phyloP scores from a whole-genome alignment of 2,113 vertebrate genomes.

The Delphinus delphis region DNA sequence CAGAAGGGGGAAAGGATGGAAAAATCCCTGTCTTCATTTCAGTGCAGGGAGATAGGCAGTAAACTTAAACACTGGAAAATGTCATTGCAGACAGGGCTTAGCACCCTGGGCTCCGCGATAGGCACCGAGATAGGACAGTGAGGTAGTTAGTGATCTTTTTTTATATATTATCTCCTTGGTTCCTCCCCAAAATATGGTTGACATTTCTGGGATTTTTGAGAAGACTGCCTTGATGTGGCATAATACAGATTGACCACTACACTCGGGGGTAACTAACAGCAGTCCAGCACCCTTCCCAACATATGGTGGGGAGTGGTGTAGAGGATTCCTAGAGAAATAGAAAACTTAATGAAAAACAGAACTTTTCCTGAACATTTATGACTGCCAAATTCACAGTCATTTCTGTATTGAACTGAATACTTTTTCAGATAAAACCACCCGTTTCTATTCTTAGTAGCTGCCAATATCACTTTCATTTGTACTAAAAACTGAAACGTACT shows the following conservation, averaged over 20 bases:
- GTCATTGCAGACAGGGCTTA: not conserved
- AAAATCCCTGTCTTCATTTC: not conserved
- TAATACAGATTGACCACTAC: not conserved
- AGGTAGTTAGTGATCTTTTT: not conserved
- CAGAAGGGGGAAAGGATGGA: not conserved
- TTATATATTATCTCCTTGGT: not conserved
- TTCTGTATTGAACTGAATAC: conserved; percentile 46
- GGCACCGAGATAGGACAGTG: not conserved
- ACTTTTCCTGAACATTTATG: not conserved
- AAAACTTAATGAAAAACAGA: conserved; percentile 67
- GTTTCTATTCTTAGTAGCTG: conserved; percentile 60
- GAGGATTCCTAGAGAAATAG: conserved; percentile 56
- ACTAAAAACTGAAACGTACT: conserved; percentile 9
- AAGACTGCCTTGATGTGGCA: not conserved
- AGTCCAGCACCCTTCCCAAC: not conserved
- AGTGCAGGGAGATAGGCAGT: not conserved
- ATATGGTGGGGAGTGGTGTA: not conserved
- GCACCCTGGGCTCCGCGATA: not conserved
- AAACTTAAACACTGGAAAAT: not conserved
- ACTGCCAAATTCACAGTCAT: conserved; percentile 53
- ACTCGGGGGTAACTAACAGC: not conserved
- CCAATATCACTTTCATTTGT: conserved; percentile 52
- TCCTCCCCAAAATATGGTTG: not conserved
- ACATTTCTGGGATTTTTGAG: not conserved
- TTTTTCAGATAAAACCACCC: conserved; percentile 62